Evolutionary conservation across 2,888 invertebrate species (phyloP), one percentile per base, ranked within the genome.

Genomic region (Steromphala cineraria): DNA sequence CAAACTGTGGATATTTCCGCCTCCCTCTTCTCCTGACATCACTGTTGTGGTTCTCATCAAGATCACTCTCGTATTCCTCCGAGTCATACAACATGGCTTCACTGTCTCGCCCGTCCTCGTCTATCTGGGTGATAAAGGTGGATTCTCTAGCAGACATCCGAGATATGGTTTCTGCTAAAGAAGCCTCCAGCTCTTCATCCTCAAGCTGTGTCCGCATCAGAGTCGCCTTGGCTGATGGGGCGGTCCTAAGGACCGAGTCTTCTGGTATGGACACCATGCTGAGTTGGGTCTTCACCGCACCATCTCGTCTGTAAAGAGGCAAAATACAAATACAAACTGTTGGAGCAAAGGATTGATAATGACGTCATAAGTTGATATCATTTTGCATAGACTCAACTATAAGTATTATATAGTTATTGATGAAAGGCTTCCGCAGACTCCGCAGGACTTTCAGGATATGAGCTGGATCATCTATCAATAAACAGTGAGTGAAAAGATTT

Each of bases 41-140:
- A 75, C 75, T 53, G 53, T 75, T 75, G 10, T 52, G 53, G 53
- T 52, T 53, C 15, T 40, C 55, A 2, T 78, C 78, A 1, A 2
- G n/a, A 31, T 56, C n/a, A 31, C 40, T 21, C 7, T 31, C 62
- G 53, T 78, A 36, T 36, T 78, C 52, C 55, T n/a, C 78, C 19
- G 28, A 36, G 46, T 78, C 78, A 36, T 40, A 24, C 24, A 56
- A 28, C 19, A 46, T 52, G 21, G 40, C 52, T 17, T 17, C 36
- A 52, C 15, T 36, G 8, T 31, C 40, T n/a, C 40, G 31, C 5
- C 24, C 40, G 40, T n/a, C 62, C 21, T 78, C 53, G 36, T 40
- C 36, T 21, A 62, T 31, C 19, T 78, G 31, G 17, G 78, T 56
- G 19, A 78, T 31, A n/a, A 78, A 56, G 36, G 62, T 78, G 46